These are phyloP conservation scores for Siniperca scherzeri DNA, from an alignment of 2,797 vertebrate genomes.

Conservation along the genomic window DNA sequence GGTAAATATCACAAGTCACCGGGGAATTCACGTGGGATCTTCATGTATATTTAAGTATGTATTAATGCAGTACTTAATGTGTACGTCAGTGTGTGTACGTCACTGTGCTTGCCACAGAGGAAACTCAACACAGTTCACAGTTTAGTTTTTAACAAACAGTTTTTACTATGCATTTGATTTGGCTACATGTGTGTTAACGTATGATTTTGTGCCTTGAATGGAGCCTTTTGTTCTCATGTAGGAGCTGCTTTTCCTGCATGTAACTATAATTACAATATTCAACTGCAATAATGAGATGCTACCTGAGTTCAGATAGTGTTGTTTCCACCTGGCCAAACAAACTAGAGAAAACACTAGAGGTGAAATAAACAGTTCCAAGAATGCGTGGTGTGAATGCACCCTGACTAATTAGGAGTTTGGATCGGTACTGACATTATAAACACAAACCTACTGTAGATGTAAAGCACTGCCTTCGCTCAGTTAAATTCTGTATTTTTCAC, in stretches of 20 bases:
- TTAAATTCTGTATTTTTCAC: not conserved
- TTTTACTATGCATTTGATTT: not conserved
- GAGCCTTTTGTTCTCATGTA: not conserved
- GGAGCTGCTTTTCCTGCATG: not conserved
- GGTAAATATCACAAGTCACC: conserved; percentile 80
- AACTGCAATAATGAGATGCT: not conserved
- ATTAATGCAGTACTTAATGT: too few species aligned
- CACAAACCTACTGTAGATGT: not conserved
- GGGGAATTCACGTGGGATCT: not conserved
- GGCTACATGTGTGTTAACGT: not conserved
- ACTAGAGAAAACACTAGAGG: not conserved
- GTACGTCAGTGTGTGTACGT: not conserved
- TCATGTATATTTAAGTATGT: not conserved
- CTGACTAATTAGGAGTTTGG: not conserved
- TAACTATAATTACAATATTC: not conserved
- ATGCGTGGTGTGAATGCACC: not conserved
- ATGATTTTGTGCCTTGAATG: not conserved
- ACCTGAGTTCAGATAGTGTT: not conserved
- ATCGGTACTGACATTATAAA: not conserved
- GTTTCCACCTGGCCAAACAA: conserved; percentile 3
- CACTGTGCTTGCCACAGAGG: not conserved
- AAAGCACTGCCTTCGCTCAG: not conserved
- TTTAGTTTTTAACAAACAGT: not conserved
- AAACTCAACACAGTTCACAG: not conserved
- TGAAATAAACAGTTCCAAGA: not conserved